A percentile compares a stretch with the other conserved stretches of the same genome.
phyloP scores from a whole-genome alignment of 1,140 invertebrate genomes.

The Diplogasteroides magnus region DNA sequence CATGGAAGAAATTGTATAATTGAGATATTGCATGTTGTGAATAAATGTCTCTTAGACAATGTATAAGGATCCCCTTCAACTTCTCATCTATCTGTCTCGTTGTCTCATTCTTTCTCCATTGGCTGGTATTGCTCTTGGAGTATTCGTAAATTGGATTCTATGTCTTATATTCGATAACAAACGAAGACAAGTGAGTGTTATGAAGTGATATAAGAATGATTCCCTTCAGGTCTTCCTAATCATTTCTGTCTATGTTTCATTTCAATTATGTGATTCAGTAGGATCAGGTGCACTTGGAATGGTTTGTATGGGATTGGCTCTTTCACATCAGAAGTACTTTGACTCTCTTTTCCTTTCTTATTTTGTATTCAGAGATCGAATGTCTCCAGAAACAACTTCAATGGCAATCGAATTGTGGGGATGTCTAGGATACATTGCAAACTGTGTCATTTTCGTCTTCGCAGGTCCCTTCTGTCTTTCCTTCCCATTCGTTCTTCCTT shows the following conservation, averaged over 20 bases:
- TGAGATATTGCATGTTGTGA: too few relatives aligned
- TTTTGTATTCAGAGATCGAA: neutral
- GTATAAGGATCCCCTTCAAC: neutral
- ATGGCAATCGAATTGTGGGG: constrained; percentile 9
- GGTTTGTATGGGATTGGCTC: constrained; percentile 16
- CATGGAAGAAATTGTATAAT: too few relatives aligned
- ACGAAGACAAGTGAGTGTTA: neutral
- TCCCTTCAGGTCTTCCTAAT: constrained; percentile 13
- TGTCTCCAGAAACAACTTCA: constrained; percentile 8
- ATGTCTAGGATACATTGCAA: constrained; percentile 17
- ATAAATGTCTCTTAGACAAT: too few relatives aligned
- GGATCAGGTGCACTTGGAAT: constrained; percentile 15
- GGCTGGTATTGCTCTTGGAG: constrained; percentile 8
- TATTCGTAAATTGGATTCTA: constrained; percentile 3
- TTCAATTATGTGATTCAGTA: constrained; percentile 5
- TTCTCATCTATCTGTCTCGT: neutral
- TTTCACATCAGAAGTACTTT: constrained; percentile 12
- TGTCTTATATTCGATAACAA: neutral
- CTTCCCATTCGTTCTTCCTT: neutral
- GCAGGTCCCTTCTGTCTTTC: constrained; percentile 12
- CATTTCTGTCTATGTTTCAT: constrained; percentile 14
- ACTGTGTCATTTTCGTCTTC: constrained; percentile 23
- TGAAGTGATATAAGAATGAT: neutral
- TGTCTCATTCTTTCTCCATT: constrained; percentile 16
- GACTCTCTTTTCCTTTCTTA: neutral